Evolutionary conservation across 2,113 vertebrate genomes (phyloP).

Genomic region (Pteruthius melanotis): DNA sequence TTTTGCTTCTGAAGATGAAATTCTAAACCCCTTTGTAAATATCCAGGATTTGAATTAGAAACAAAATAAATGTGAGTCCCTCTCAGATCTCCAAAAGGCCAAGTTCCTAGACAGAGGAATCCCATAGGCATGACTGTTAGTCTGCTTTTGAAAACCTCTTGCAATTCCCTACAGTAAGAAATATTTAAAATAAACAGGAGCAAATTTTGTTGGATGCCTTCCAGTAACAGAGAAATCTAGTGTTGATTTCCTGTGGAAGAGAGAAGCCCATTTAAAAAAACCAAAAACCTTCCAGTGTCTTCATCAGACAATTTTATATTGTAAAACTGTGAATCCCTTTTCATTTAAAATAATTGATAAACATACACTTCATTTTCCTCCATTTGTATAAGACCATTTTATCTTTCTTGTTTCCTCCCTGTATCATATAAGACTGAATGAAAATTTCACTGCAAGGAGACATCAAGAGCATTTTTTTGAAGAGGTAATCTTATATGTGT

Average conservation of each 20-base stretch:
- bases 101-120: background rate
- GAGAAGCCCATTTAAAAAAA: background rate
- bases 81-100: background rate
- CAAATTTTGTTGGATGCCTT: background rate
- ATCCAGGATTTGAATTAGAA: background rate
- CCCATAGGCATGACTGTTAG: background rate
- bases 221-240: background rate
- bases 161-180: background rate
- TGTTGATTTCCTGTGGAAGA: background rate
- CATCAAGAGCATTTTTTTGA: background rate
- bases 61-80: background rate
- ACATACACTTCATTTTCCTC: background rate
- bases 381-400: background rate
- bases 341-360: background rate
- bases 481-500: background rate
- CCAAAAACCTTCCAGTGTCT: background rate
- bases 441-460: background rate
- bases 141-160: background rate
- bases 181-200: background rate
- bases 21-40: background rate
- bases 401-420: background rate
- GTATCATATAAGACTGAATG: background rate
- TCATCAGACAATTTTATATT: background rate
- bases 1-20: background rate
- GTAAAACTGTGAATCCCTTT: background rate